These are phyloP conservation scores for Cygnus buccinator DNA, from an alignment of 2,113 vertebrate species.

Conservation along the genomic window DNA sequence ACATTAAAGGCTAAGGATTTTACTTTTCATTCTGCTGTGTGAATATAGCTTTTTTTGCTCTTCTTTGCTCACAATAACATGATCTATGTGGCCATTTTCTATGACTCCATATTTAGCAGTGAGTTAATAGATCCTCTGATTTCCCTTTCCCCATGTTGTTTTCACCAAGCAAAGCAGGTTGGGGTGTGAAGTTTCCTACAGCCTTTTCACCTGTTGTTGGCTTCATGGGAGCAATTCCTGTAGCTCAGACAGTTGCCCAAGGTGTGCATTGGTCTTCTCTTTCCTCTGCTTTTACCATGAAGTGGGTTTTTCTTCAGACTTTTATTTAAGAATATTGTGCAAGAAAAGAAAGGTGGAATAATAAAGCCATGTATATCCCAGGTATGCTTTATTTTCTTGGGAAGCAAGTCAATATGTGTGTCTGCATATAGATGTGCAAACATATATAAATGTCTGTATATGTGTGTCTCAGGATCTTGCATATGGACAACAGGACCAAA, in stretches of 20 bases:
- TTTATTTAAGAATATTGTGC: not conserved
- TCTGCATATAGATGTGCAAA: not conserved
- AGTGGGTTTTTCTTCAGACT: not conserved
- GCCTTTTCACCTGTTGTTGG: not conserved
- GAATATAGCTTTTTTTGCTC: not conserved
- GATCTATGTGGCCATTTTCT: not conserved
- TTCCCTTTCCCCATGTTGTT: not conserved
- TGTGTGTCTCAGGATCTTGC: not conserved
- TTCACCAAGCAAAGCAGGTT: not conserved
- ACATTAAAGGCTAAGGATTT: not conserved
- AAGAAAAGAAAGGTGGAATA: not conserved
- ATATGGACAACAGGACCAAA: not conserved
- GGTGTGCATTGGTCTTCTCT: not conserved
- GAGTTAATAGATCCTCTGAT: not conserved
- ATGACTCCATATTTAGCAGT: not conserved
- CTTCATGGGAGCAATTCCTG: not conserved
- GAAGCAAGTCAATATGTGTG: not conserved
- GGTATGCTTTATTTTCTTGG: not conserved
- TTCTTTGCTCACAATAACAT: not conserved
- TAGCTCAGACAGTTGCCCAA: not conserved
- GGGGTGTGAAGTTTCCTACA: not conserved
- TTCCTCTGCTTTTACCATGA: not conserved
- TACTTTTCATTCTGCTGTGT: not conserved
- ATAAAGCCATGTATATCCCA: not conserved
- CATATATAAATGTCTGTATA: not conserved